Conservation (phyloP, 2,888 invertebrate species). For the Argyra leucocephala region DNA sequence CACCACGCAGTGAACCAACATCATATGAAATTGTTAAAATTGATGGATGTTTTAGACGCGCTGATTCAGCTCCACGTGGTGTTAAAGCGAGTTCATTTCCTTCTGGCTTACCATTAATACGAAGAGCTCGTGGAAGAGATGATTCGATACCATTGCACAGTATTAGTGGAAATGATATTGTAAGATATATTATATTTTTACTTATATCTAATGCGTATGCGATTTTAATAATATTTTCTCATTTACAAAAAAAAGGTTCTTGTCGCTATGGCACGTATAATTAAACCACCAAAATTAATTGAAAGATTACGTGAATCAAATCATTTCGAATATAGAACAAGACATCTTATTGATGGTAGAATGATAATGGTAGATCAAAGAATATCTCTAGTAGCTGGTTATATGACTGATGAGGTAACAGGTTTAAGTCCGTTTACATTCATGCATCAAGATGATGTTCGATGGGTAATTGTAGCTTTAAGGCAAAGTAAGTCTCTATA, state of each 20-base stretch:
- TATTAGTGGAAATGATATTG: conserved; percentile 54
- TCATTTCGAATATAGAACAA: conserved; percentile 78
- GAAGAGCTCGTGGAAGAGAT: conserved; percentile 48
- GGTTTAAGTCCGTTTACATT: conserved; percentile 82
- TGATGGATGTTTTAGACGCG: conserved; percentile 54
- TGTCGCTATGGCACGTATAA: conserved; percentile 62
- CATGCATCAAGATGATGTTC: conserved; percentile 82
- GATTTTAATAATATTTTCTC: conserved; percentile 8
- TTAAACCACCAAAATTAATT: conserved; percentile 61
- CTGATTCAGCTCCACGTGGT: conserved; percentile 50
- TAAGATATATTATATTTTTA: conserved; percentile 35
- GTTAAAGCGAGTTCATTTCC: conserved; percentile 43
- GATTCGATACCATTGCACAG: conserved; percentile 46
- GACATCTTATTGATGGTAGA: conserved; percentile 79
- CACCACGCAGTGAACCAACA: conserved; percentile 61
- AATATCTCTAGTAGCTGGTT: conserved; percentile 79
- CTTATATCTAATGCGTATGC: background rate
- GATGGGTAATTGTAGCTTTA: conserved; percentile 79
- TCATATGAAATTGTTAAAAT: conserved; percentile 62
- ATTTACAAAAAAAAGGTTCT: conserved; percentile 45
- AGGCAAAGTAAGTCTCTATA: conserved; percentile 59
- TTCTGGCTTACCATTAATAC: conserved; percentile 41
- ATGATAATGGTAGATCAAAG: conserved; percentile 86
- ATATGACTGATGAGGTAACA: conserved; percentile 78
- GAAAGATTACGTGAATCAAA: conserved; percentile 56